Percentiles rank a stretch among this genome's conserved stretches.
These are phyloP conservation scores for Muscidifurax raptorellus DNA, from an alignment of 1,140 invertebrate genomes.

Conservation along the genomic window DNA sequence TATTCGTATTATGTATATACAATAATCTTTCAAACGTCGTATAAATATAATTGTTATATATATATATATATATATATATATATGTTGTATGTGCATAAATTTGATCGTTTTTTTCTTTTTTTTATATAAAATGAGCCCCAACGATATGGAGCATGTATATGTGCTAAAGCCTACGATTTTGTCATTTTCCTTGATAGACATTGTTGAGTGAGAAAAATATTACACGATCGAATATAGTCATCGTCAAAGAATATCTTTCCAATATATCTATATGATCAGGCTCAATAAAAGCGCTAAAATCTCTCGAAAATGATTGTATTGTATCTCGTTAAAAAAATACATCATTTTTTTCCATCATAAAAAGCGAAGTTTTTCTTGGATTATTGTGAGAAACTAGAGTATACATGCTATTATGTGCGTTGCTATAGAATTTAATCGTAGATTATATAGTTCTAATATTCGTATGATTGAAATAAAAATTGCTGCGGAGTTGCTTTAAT, in stretches of 20 bases:
- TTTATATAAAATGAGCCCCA: constrained; percentile 36
- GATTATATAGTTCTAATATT: neutral
- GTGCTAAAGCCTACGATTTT: constrained; percentile 11
- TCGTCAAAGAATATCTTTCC: constrained; percentile 23
- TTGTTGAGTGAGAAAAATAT: neutral
- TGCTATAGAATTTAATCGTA: neutral
- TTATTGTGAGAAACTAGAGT: neutral
- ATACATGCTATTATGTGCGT: neutral
- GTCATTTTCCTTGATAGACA: neutral
- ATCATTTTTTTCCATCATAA: neutral
- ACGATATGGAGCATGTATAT: constrained; percentile 4
- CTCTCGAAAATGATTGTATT: constrained; percentile 16
- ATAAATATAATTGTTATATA: constrained; percentile 33
- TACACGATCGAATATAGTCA: constrained; percentile 21
- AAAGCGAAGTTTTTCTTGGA: neutral
- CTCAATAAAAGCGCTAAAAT: constrained; percentile 7
- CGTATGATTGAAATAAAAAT: neutral
- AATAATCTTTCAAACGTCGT: constrained; percentile 2
- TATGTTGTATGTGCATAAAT: constrained; percentile 37
- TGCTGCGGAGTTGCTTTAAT: neutral
- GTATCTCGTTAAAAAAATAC: constrained; percentile 19
- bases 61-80: neutral
- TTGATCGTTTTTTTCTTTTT: constrained; percentile 15
- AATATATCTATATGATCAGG: neutral
- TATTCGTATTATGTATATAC: neutral